Evolutionary conservation across 2,797 vertebrate genomes (phyloP).

Genomic region (Peromyscus nudipes): DNA sequence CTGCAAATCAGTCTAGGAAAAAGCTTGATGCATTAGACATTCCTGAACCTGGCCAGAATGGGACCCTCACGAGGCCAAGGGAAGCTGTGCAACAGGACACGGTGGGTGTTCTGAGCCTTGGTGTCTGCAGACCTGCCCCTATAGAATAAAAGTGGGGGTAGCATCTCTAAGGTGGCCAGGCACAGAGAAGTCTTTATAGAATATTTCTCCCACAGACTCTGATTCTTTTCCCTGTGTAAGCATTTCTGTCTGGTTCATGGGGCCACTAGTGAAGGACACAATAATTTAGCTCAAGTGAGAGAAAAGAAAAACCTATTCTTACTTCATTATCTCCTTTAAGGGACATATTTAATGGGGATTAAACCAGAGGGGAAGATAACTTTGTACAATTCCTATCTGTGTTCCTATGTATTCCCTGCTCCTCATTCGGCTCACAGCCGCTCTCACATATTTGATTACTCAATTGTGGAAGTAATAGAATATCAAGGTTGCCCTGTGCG

Average conservation of each 20-base stretch:
- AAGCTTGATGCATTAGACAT: not conserved
- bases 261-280: not conserved
- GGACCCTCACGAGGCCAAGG: not conserved
- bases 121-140: not conserved
- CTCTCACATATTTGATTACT: not conserved
- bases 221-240: not conserved
- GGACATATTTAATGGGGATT: not conserved
- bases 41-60: not conserved
- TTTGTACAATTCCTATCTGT: not conserved
- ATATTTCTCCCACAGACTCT: not conserved
- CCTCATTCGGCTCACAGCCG: accelerated
- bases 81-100: not conserved
- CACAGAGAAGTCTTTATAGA: not conserved
- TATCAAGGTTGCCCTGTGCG: not conserved
- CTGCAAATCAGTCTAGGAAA: not conserved
- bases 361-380: not conserved
- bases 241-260: not conserved
- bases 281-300: not conserved
- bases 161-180: not conserved
- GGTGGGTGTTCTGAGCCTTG: not conserved
- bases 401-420: not conserved
- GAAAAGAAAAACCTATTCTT: not conserved
- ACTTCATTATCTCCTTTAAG: not conserved
- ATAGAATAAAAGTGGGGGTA: not conserved
- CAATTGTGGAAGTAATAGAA: not conserved